Evolutionary conservation across 2,113 vertebrate species (phyloP).

Genomic region (Spea multiplicata): DNA sequence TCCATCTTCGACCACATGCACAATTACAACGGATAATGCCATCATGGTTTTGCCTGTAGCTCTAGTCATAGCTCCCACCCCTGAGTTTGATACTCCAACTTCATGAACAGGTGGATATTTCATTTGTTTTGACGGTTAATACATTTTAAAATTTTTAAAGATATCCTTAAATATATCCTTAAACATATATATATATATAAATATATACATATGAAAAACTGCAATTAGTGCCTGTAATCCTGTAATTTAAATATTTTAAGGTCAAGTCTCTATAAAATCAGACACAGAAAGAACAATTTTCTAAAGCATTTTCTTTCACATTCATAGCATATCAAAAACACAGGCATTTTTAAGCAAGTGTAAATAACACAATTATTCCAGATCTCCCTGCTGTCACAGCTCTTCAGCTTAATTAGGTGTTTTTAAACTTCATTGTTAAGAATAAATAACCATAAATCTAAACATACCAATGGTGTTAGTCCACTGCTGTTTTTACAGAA

Average conservation of each 20-base stretch:
- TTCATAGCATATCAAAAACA: slow-evolving; percentile 27
- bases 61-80: too few relatives aligned
- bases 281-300: slow-evolving; percentile 32
- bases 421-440: slow-evolving; percentile 40
- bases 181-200: slow-evolving; percentile 26
- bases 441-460: slow-evolving; percentile 40
- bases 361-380: slow-evolving; percentile 43
- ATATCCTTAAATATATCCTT: neutral
- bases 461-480: slow-evolving; percentile 24
- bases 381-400: slow-evolving; percentile 38
- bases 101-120: too few relatives aligned
- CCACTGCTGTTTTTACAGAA: slow-evolving; percentile 33
- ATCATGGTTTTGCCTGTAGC: too few relatives aligned
- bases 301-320: slow-evolving; percentile 33
- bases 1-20: too few relatives aligned
- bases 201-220: slow-evolving; percentile 3
- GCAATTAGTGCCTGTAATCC: slow-evolving; percentile 35
- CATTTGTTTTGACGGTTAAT: slow-evolving; percentile 5
- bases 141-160: slow-evolving; percentile 15
- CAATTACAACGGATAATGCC: too few relatives aligned
- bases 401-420: slow-evolving; percentile 43
- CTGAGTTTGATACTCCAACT: too few relatives aligned
- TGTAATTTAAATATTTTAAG: slow-evolving; percentile 41
- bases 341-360: slow-evolving; percentile 27
- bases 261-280: slow-evolving; percentile 35